These are phyloP conservation scores for Drosophila varians DNA, from an alignment of 1,140 invertebrate genomes.

Conservation along the genomic window DNA sequence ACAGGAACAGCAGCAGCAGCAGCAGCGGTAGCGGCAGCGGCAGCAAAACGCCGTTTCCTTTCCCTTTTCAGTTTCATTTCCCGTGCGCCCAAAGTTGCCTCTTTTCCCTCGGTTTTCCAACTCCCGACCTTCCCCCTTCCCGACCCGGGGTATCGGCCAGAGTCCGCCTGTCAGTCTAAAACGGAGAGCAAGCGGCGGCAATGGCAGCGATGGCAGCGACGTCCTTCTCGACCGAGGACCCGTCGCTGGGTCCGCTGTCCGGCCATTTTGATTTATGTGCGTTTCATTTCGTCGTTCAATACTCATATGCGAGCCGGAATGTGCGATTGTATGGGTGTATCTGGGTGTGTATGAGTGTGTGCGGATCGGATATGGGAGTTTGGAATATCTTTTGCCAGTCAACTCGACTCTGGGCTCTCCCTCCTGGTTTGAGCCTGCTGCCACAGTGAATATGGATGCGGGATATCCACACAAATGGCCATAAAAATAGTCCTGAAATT, in stretches of 20 bases:
- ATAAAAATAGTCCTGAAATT: not conserved
- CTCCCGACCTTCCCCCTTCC: constrained; percentile 13
- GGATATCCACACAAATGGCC: constrained; percentile 17
- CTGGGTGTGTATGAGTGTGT: constrained; percentile 59
- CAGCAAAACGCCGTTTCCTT: constrained; percentile 79
- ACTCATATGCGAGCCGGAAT: constrained; percentile 75
- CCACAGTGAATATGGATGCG: constrained; percentile 38
- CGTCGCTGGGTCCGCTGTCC: constrained; percentile 72
- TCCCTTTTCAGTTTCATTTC: constrained; percentile 82
- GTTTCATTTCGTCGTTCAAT: constrained; percentile 83
- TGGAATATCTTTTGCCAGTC: constrained; percentile 78
- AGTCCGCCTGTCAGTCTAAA: constrained; percentile 74
- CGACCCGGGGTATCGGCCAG: constrained; percentile 1
- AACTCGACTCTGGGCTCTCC: constrained; percentile 32
- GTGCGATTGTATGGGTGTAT: constrained; percentile 31
- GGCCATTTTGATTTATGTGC: constrained; percentile 84
- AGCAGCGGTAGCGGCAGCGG: constrained; percentile 5
- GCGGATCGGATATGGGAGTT: constrained; percentile 82
- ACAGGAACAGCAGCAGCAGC: constrained; percentile 29
- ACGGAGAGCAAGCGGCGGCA: constrained; percentile 34
- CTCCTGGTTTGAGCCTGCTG: constrained; percentile 7
- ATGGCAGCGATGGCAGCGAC: constrained; percentile 5
- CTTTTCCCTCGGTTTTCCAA: constrained; percentile 31
- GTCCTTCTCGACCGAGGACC: constrained; percentile 29
- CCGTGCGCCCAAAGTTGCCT: constrained; percentile 60